These are phyloP conservation scores for Leucozona laternaria DNA, from an alignment of 2,888 invertebrate genomes.

Conservation along the genomic window DNA sequence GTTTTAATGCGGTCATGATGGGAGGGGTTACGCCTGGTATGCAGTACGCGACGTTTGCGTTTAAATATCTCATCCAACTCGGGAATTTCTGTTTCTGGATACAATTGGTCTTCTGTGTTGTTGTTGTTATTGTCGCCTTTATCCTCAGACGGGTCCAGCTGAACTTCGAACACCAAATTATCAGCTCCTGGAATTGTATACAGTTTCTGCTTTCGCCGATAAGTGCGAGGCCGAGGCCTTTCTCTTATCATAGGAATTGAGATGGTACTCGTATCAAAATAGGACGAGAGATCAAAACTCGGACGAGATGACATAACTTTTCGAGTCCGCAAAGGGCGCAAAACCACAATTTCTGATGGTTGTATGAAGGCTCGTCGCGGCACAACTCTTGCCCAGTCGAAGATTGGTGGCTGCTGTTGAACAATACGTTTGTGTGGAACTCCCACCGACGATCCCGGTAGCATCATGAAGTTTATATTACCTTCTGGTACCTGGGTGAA, in stretches of 20 bases:
- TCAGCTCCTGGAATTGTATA: slow-evolving; percentile 58
- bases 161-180: slow-evolving; percentile 60
- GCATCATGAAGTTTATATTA: slow-evolving; percentile 40
- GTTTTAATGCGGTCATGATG: slow-evolving; percentile 9
- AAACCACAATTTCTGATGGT: slow-evolving; percentile 48
- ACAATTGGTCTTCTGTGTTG: slow-evolving; percentile 53
- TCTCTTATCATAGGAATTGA: slow-evolving; percentile 63
- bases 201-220: slow-evolving; percentile 67
- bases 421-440: slow-evolving; percentile 15
- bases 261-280: slow-evolving; percentile 58
- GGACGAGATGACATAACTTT: slow-evolving; percentile 47
- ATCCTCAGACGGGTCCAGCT: neutral
- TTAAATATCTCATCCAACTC: slow-evolving; percentile 68
- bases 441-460: neutral
- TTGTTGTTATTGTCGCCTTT: slow-evolving; percentile 34
- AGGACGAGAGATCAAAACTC: slow-evolving; percentile 49
- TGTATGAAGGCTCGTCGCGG: slow-evolving; percentile 43
- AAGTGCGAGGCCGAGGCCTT: slow-evolving; percentile 37
- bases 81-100: slow-evolving; percentile 63
- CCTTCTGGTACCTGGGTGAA: slow-evolving; percentile 10
- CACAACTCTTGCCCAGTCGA: slow-evolving; percentile 63
- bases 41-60: slow-evolving; percentile 57
- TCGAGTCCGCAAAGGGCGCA: slow-evolving; percentile 60
- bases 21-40: slow-evolving; percentile 28
- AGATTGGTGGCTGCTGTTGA: slow-evolving; percentile 31